Percentiles rank a stretch among this genome's conserved stretches.
phyloP scores from a whole-genome alignment of 2,888 invertebrate genomes.

The Pyrrhosoma nymphula region DNA sequence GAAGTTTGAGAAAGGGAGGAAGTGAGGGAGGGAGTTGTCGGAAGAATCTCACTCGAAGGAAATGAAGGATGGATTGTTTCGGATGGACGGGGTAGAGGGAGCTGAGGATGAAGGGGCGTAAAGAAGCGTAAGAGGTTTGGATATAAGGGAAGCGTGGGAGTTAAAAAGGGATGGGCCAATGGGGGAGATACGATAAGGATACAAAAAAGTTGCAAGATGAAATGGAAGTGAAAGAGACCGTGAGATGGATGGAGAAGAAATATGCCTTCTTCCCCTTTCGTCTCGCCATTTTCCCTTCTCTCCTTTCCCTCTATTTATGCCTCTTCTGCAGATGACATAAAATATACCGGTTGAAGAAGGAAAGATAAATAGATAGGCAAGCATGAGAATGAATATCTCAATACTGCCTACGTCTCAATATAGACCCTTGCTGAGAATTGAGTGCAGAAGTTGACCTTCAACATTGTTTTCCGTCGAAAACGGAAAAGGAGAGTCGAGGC shows the following conservation, averaged over 20 bases:
- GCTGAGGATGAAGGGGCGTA: not conserved
- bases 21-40: not conserved
- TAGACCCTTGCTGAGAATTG: too few relatives aligned
- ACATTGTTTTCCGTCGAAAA: too few relatives aligned
- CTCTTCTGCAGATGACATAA: not conserved
- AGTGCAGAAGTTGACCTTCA: too few relatives aligned
- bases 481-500: too few relatives aligned
- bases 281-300: not conserved
- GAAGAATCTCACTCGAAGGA: not conserved
- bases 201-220: not conserved
- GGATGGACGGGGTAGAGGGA: not conserved
- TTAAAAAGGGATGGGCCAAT: not conserved
- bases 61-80: slow-evolving; percentile 8
- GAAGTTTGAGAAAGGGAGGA: not conserved
- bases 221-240: not conserved
- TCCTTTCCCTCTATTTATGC: not conserved
- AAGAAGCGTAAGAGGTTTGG: not conserved
- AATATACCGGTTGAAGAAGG: not conserved
- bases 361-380: not conserved
- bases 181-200: not conserved
- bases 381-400: not conserved
- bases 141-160: not conserved
- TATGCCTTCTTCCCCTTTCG: not conserved
- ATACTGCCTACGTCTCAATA: not conserved
- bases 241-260: not conserved